Percentiles rank a stretch among this genome's conserved stretches.
phyloP scores from a whole-genome alignment of 1,140 invertebrate genomes.

The Nephotettix cincticeps region DNA sequence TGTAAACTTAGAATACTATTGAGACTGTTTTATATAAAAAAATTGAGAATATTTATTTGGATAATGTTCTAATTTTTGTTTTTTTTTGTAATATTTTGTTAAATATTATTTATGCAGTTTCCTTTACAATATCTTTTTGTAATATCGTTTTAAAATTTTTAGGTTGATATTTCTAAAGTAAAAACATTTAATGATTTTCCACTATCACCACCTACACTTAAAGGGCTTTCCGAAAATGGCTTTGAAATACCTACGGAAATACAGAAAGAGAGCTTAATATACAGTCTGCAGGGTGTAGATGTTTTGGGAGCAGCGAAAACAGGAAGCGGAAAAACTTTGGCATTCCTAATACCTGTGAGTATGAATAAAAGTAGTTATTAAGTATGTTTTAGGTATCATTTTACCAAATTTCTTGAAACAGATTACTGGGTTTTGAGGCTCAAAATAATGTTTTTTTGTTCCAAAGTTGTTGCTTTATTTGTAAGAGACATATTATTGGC shows the following conservation, averaged over 20 bases:
- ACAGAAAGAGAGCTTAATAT: constrained; percentile 82
- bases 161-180: constrained; percentile 65
- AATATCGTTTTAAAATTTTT: constrained; percentile 41
- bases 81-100: not conserved
- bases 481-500: too few relatives aligned
- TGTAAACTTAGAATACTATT: too few relatives aligned
- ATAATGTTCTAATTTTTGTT: too few relatives aligned
- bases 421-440: not conserved
- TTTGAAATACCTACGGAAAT: constrained; percentile 87
- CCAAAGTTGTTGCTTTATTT: too few relatives aligned
- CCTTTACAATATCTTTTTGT: not conserved
- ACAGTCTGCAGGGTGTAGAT: constrained; percentile 85
- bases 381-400: not conserved
- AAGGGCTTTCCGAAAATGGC: constrained; percentile 73
- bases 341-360: constrained; percentile 92
- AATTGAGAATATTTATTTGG: too few relatives aligned
- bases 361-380: constrained; percentile 6
- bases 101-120: not conserved
- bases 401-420: not conserved
- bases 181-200: constrained; percentile 79
- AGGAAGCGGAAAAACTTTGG: constrained; percentile 97
- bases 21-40: too few relatives aligned
- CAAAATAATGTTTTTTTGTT: too few relatives aligned
- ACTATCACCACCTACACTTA: constrained; percentile 71
- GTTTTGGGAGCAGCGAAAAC: constrained; percentile 96